phyloP scores from a whole-genome alignment of 64 coral and sea anemone species.

The Actinia tenebrosa region DNA sequence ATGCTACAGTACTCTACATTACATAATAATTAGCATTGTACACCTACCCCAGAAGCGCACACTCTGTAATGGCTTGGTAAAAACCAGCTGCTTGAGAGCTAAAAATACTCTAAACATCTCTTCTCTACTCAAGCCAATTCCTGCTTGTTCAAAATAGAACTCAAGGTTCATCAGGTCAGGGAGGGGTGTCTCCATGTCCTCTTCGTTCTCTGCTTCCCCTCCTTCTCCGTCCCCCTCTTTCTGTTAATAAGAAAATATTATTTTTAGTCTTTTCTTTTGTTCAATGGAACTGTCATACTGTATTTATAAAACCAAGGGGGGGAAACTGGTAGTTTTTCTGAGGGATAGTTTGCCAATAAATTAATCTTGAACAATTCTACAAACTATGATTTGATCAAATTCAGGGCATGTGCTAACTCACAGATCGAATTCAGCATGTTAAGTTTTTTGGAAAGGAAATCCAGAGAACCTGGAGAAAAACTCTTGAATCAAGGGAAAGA shows the following conservation, averaged over 20 bases:
- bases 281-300: too few species aligned
- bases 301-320: too few species aligned
- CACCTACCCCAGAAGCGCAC: slow-evolving; percentile 93
- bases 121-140: slow-evolving; percentile 86
- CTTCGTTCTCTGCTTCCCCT: slow-evolving; percentile 81
- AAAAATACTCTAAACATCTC: slow-evolving; percentile 89
- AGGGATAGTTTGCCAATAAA: too few species aligned
- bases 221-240: slow-evolving; percentile 88
- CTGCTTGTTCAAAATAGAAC: slow-evolving; percentile 99
- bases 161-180: slow-evolving; percentile 89
- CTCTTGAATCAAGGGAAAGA: too few species aligned
- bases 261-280: neutral
- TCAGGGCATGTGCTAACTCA: too few species aligned
- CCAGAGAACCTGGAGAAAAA: too few species aligned
- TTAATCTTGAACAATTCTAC: too few species aligned
- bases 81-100: slow-evolving; percentile 85
- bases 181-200: slow-evolving; percentile 90
- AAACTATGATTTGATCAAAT: too few species aligned
- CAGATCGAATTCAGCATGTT: too few species aligned
- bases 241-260: slow-evolving; percentile 15
- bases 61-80: slow-evolving; percentile 87
- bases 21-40: neutral
- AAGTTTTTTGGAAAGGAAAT: too few species aligned
- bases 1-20: neutral
- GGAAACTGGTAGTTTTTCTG: too few species aligned